Evolutionary conservation across 2,113 vertebrate genomes (phyloP).

Genomic region (Dendrocopos noguchii): DNA sequence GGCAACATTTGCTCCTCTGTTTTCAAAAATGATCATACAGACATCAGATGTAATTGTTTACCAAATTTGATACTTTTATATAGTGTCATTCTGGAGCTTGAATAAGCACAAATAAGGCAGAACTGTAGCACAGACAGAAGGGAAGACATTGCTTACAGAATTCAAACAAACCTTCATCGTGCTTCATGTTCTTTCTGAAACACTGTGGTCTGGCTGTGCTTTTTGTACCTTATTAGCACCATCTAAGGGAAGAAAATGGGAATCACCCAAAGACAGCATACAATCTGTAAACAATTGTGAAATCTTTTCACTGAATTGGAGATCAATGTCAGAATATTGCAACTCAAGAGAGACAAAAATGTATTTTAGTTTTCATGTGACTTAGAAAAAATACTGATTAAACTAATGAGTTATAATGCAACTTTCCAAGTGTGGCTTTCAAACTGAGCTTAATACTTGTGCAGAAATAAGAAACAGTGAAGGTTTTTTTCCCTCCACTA

Average conservation of each 20-base stretch:
- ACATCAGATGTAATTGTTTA: slow-evolving; percentile 55
- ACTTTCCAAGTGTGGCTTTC: neutral
- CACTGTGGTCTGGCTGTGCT: neutral
- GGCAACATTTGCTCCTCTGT: neutral
- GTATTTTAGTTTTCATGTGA: neutral
- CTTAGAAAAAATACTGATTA: neutral
- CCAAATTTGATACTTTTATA: neutral
- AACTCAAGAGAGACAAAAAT: neutral
- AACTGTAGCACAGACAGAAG: neutral
- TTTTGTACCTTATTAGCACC: slow-evolving; percentile 70
- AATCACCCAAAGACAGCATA: neutral
- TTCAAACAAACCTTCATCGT: neutral
- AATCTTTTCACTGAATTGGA: neutral
- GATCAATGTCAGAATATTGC: neutral
- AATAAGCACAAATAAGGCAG: slow-evolving; percentile 25
- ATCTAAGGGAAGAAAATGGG: slow-evolving; percentile 68
- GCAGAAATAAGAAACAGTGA: neutral
- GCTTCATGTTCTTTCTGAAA: neutral
- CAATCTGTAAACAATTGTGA: neutral
- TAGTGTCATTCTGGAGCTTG: slow-evolving; percentile 15
- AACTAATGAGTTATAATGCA: neutral
- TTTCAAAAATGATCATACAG: slow-evolving; percentile 34
- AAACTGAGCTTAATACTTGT: neutral
- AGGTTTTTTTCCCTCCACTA: neutral
- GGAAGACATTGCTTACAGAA: neutral